Base-by-base conservation (phyloP, 2,888 invertebrate genomes). In the Calliopum simillimum region DNA sequence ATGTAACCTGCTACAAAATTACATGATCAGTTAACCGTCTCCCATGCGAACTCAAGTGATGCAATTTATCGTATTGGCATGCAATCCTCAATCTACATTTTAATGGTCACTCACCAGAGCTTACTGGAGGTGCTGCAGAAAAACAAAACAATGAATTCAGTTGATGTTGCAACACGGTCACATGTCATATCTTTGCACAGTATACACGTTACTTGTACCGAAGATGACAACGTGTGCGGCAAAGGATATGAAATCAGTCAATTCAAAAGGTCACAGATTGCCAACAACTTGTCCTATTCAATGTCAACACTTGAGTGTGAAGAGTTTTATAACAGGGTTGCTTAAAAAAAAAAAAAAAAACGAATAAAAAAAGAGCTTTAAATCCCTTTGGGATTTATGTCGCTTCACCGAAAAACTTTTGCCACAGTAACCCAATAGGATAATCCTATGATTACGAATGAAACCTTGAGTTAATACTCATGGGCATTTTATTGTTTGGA, bases 191-290 rank as follows among this genome's bases (percentile, higher is more conserved):
- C 21, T 44, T 56, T 23, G 6, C 55, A 33, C 19, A 6, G 55
- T 23, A 14, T 12, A 13, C 19, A 23, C 0, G 14, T 33, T 14
- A 8, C 25, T n/a, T 56, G n/a, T 14, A 23, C 23, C 11, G 55
- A 19, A 4, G 33, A 33, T 12, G 12, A 4, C 55, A 25, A 6
- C 55, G 55, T 56, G 55, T 56, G 55, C 21, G 55, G 55, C 55
- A 13, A 16, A 61, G 25, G 4, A 46, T 46, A 46, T 61, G 5
- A 46, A 61, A 46, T 61, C 25, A 61, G 44, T 61, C n/a, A 61
- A 33, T 33, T 33, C 33, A 33, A 8, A 46, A 61, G 61, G 61
- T 61, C 46, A 61, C 16, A 23, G 46, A 44, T 44, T 61, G 61
- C 46, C 61, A 61, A 46, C 61, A 23, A 13, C 8, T 43, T 44